Base-by-base conservation (phyloP, 2,888 invertebrate species). In the Mythimna albipuncta region DNA sequence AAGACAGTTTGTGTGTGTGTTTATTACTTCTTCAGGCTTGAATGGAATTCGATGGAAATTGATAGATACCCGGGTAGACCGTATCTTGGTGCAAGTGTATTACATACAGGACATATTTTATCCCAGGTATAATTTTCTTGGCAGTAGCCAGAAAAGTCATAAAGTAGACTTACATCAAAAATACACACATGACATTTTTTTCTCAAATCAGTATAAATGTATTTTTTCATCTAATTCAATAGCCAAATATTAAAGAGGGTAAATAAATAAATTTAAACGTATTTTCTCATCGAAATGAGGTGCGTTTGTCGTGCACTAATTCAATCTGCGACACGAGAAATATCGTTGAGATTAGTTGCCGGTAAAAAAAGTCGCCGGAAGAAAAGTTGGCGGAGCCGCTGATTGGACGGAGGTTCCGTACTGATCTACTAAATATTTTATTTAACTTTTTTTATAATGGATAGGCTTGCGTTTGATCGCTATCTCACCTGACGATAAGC, bases 301-400 rank as follows among this genome's bases (percentile, higher is more conserved):
- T 90, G 86, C 87, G 89, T 92, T 94, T 94, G 94, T 94, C 89
- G 90, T 89, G 88, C 88, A 89, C 92, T 94, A 95, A 95, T 93
- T 95, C 92, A 94, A 95, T 95, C 90, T 89, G 83, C 85, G 89
- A 88, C 89, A 86, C 87, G 91, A 91, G 90, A 89, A 93, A 94
- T 94, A 95, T 94, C 91, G 92, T 89, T 83, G 81, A 89, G 93
- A 94, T 94, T 94, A 93, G 92, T 89, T 74, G 88, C 84, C 85
- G 78, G 89, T 83, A 70, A 88, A 92, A 91, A 91, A 91, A 88
- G 86, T 87, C 83, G 84, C 78, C 78, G 85, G 87, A 89, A 88
- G 86, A 87, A 88, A 87, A 76, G 65, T 67, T 69, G 52, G 6
- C 58, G 3, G 55, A 83, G 64, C 72, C 13, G 77, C 2, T 47